Base-by-base conservation (phyloP, 2,797 vertebrate species). In the Danio choprae region DNA sequence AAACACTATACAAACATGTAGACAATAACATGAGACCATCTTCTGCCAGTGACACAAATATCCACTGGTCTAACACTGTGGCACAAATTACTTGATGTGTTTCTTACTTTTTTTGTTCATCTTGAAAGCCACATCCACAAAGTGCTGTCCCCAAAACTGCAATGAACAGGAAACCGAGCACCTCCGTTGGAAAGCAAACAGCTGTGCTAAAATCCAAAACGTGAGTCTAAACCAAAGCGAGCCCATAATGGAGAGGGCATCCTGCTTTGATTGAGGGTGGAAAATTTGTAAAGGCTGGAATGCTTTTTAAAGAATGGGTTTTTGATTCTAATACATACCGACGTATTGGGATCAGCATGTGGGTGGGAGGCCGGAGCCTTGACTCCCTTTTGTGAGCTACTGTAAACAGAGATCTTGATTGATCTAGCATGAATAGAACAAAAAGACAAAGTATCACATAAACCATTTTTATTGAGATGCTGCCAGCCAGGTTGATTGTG, bases 101-200 rank as follows among this genome's bases (percentile, higher is more conserved):
- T 63, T 36, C 16, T 50, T 22, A 16, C 46, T 62, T 38, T 62
- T 50, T 48, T 40, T n/a, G 58, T 8, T 7, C 6, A 51, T 53
- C 4, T 53, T 55, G 13, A 65, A 12, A 75, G 73, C 18, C 59
- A 75, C 22, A 0, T 67, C 15, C 40, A 29, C 62, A 79, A 82
- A 81, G 20, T 82, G 29, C 73, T 69, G 38, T 79, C 78, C 78
- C 73, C 1, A 71, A n/a, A 88, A 70, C 18, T 15, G 43, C 43
- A 62, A 84, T 41, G 22, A 88, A 86, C 67, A 86, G 41, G 22
- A 58, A 84, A 51, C 81, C 78, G 74, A 59, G 63, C 59, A 36
- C 46, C 38, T 29, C 38, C 22, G 53, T 79, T 84, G 87, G 85
- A 64, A 78, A 62, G 82, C 73, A 73, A 84, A 73, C 68, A 87